Percentiles rank a stretch among this genome's conserved stretches.
Conservation (phyloP, 2,888 invertebrate genomes). For the Noctua janthe region DNA sequence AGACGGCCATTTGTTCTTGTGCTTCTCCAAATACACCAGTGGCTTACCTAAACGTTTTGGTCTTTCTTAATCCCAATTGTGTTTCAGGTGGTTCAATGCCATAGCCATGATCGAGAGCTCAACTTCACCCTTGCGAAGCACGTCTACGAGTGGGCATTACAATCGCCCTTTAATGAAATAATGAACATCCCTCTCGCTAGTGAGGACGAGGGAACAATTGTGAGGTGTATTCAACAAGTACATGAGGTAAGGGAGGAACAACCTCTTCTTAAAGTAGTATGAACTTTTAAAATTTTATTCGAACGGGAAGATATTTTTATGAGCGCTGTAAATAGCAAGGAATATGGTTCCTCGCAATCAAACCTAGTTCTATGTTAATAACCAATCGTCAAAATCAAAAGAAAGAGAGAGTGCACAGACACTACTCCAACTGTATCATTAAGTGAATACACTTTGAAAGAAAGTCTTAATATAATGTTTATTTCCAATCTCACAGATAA, state of each 20-base stretch:
- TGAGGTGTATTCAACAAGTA: constrained; percentile 98
- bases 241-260: constrained; percentile 93
- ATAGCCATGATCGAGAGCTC: constrained; percentile 82
- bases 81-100: constrained; percentile 84
- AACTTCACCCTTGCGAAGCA: constrained; percentile 98
- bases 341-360: neutral
- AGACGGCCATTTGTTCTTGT: no score
- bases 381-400: neutral
- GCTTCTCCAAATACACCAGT: neutral
- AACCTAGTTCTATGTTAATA: no score
- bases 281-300: neutral
- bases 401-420: neutral
- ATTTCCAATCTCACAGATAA: constrained; percentile 75
- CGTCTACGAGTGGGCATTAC: constrained; percentile 98
- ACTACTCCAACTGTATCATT: no score
- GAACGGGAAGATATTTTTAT: neutral
- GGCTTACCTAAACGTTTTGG: neutral
- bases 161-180: constrained; percentile 97
- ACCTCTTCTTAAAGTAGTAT: neutral
- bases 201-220: constrained; percentile 99
- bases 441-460: no score
- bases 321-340: neutral
- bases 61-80: neutral
- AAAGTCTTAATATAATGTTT: neutral
- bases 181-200: constrained; percentile 93